Base-by-base conservation (phyloP, 2,113 vertebrate genomes). In the Odocoileus hemionus region DNA sequence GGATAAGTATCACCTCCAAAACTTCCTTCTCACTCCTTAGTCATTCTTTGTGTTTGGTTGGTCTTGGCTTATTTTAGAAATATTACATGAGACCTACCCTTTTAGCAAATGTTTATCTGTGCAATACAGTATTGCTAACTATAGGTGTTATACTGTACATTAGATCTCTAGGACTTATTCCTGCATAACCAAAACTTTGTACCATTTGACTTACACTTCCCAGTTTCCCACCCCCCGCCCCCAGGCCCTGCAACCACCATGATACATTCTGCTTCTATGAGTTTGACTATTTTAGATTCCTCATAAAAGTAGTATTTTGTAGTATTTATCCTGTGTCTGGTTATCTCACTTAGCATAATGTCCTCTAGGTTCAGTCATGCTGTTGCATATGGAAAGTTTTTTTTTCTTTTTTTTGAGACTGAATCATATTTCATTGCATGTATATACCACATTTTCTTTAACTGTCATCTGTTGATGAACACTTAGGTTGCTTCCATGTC, bases 371-470 rank as follows among this genome's bases (percentile, higher is more conserved):
- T 74, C 55, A n/a, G 70, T 12, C n/a, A 60, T 23, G 8, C 7
- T 74, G 11, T 60, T n/a, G 25, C 33, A 45, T 85, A 39, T 64
- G 36, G 5, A 26, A 85, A 25, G 11, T 30, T 64, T 19, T 30
- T 30, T 26, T 54, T 88, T 74, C 6, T 25, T 89, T 89, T 82
- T 61, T 54, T 45, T 26, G 76, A 47, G 19, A 36, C 23, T 78
- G 45, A 76, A 54, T 45, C 57, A 79, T 85, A 55, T 79, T 89
- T 93, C 64, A 84, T 30, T 52, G 19, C 57, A 50, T 21, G 52
- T 15, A 50, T 83, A 60, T 74, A 50, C 43, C 43, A 80, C 67
- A 39, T 87, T 87, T 82, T 74, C 76, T 70, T 95, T 58, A 82
- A 82, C 50, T 45, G 12, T 70, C 39, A 39, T 92, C 84, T 92